A percentile compares a stretch with the other conserved stretches of the same genome.
Evolutionary conservation across 2,797 vertebrate genomes (phyloP).

Genomic region (Cuculus canorus): DNA sequence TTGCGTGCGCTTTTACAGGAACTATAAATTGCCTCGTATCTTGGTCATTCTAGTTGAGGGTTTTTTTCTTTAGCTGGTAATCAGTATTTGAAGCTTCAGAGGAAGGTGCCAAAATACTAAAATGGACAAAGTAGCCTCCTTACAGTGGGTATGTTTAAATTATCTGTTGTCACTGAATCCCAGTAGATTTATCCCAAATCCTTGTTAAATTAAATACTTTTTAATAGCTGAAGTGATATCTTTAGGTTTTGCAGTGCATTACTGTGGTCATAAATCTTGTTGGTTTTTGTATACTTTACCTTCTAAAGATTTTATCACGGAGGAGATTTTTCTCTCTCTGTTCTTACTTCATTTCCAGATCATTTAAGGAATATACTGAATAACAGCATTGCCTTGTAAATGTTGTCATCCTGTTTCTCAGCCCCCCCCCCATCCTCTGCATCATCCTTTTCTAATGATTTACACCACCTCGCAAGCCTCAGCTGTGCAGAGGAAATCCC

Average conservation of each 20-base stretch:
- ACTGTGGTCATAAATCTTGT: background rate
- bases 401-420: background rate
- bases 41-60: background rate
- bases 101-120: background rate
- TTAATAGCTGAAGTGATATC: background rate
- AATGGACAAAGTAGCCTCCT: background rate
- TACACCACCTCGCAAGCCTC: background rate
- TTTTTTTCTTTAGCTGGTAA: background rate
- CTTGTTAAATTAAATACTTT: background rate
- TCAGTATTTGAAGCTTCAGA: background rate
- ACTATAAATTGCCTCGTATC: background rate
- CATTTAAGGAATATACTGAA: background rate
- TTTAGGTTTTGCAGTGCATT: background rate
- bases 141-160: background rate
- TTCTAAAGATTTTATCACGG: background rate
- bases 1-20: background rate
- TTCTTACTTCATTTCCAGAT: background rate
- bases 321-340: background rate
- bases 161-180: background rate
- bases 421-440: background rate
- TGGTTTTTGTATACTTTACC: background rate
- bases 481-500: slow-evolving; percentile 28
- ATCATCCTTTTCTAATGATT: background rate
- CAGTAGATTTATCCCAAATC: background rate
- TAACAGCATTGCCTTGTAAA: background rate